phyloP scores from a whole-genome alignment of 1,140 invertebrate species.

The Gryon sp. region DNA sequence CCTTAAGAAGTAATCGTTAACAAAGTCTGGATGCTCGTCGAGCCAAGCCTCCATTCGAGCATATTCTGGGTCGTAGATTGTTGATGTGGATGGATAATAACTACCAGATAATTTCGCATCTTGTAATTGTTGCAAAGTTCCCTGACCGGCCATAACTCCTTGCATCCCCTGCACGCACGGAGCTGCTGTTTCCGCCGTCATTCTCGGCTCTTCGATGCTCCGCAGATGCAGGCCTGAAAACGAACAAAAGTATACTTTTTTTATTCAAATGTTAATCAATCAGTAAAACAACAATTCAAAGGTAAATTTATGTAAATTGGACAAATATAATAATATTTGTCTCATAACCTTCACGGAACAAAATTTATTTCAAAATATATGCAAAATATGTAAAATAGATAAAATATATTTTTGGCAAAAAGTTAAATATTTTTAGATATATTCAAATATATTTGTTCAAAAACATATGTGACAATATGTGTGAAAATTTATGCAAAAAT shows the following conservation, averaged over 20 bases:
- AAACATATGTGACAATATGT: too few relatives aligned
- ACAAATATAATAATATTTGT: too few relatives aligned
- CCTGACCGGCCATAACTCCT: conserved; percentile 78
- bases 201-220: conserved; percentile 88
- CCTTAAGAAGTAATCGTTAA: conserved; percentile 96
- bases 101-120: conserved; percentile 66
- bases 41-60: conserved; percentile 95
- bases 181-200: conserved; percentile 84
- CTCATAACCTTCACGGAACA: too few relatives aligned
- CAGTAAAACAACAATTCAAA: not conserved
- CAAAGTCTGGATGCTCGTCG: conserved; percentile 97
- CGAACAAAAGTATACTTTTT: too few relatives aligned
- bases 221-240: conserved; percentile 88
- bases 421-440: too few relatives aligned
- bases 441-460: too few relatives aligned
- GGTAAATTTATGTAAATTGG: not conserved
- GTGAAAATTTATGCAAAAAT: too few relatives aligned
- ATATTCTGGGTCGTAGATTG: conserved; percentile 89
- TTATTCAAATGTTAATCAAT: not conserved
- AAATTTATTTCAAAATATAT: too few relatives aligned
- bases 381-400: too few relatives aligned
- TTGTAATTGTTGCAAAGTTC: conserved; percentile 70
- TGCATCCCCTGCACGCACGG: conserved; percentile 79
- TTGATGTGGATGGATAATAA: conserved; percentile 77
- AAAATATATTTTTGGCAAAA: too few relatives aligned